A percentile compares a stretch with the other conserved stretches of the same genome.
Evolutionary conservation across 2,888 invertebrate genomes (phyloP).

Genomic region (Neoascia interrupta): DNA sequence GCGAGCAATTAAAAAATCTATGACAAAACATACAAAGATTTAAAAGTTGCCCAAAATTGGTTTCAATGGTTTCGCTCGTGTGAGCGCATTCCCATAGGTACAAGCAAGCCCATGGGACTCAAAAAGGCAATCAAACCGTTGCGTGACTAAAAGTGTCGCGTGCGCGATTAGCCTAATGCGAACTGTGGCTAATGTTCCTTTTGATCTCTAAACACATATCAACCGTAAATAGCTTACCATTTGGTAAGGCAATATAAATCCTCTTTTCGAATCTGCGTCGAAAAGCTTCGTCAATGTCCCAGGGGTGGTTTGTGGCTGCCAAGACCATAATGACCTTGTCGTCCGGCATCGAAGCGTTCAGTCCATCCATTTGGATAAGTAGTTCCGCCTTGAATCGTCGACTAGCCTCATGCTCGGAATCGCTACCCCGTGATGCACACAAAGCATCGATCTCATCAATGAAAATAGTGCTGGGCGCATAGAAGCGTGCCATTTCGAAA

Average conservation of each 20-base stretch:
- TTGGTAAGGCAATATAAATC: slow-evolving; percentile 92
- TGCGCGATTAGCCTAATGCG: no score
- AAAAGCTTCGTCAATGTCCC: slow-evolving; percentile 94
- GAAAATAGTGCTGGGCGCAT: slow-evolving; percentile 94
- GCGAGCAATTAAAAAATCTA: no score
- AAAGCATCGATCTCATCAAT: slow-evolving; percentile 94
- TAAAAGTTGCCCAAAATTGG: no score
- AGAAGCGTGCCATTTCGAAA: slow-evolving; percentile 94
- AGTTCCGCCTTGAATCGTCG: slow-evolving; percentile 92
- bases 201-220: no score
- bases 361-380: slow-evolving; percentile 94
- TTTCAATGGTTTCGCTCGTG: no score
- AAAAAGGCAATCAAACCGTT: no score
- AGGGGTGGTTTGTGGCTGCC: slow-evolving; percentile 95
- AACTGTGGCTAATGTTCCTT: no score
- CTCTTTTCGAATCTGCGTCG: slow-evolving; percentile 92
- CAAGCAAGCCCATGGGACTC: no score
- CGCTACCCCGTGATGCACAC: slow-evolving; percentile 89
- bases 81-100: no score
- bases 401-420: slow-evolving; percentile 93
- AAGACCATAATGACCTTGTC: slow-evolving; percentile 91
- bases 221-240: no score
- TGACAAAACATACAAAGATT: no score
- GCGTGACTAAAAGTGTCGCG: no score
- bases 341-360: slow-evolving; percentile 83